Evolutionary conservation across 2,888 invertebrate genomes (phyloP), one percentile per base, ranked within the genome.

Genomic region (Acrobasis repandana): DNA sequence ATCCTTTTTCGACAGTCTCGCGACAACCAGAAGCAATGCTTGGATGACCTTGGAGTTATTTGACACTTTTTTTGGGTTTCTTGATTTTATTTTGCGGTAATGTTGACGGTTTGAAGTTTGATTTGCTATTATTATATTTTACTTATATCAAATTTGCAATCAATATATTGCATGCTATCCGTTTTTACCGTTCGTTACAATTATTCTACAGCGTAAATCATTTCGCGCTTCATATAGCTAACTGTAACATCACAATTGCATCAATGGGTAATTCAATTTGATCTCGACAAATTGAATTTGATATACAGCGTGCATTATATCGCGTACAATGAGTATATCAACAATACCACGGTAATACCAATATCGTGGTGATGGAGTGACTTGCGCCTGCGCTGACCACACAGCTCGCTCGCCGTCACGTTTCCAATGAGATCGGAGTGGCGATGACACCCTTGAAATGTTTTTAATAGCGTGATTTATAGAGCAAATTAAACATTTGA

Each of bases 401-500:
- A 89, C 90, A 88, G 85, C 81, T 70, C 69, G 88, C 73, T 70
- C 65, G 67, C 76, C 68, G 86, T 90, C 91, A 91, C 91, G 90
- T 88, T 83, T 83, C 86, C 88, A 87, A 90, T 88, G 85, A 90
- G 87, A 83, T 84, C 85, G 81, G 83, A 77, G 78, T 83, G 81
- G 83, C 86, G 88, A 90, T 90, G 91, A 91, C 91, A 90, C 90
- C 91, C 91, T 88, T 91, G 90, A 91, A 92, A 92, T 86, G 88
- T 85, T 87, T 90, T 86, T 90, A 92, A 91, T 92, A 82, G 88
- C 86, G 83, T 91, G 90, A 90, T 90, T 91, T 91, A 91, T 90
- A 91, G 90, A 91, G 86, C 90, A 92, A 92, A 91, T 92, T 92
- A 92, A 92, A 92, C 91, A 92, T 92, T 91, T 92, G 91, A 92